Percentiles rank a stretch among this genome's conserved stretches.
Evolutionary conservation across 2,888 invertebrate genomes (phyloP).

Genomic region (Drosophila putrida): DNA sequence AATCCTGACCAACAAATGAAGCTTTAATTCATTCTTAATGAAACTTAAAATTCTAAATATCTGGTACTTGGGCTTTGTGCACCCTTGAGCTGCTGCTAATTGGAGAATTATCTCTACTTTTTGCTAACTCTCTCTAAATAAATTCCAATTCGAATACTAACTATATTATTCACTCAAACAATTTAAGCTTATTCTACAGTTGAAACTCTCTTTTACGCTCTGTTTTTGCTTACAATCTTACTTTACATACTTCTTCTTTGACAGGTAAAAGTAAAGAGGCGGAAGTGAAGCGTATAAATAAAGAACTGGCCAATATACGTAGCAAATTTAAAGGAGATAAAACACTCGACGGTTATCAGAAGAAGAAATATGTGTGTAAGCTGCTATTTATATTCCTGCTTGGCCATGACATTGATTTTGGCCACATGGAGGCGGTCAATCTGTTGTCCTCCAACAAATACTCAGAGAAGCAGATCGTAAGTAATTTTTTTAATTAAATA

Average conservation of each 20-base stretch:
- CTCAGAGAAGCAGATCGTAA: conserved; percentile 99
- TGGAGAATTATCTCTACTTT: background rate
- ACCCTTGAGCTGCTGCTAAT: background rate
- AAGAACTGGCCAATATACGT: conserved; percentile 99
- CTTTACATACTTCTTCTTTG: background rate
- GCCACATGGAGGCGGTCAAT: conserved; percentile 99
- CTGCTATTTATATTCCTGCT: conserved; percentile 99
- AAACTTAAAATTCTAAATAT: too few species aligned
- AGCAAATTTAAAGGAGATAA: conserved; percentile 99
- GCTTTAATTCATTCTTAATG: too few species aligned
- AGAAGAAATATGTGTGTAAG: conserved; percentile 99
- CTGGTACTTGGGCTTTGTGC: background rate
- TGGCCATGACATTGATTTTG: conserved; percentile 99
- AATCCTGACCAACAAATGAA: background rate
- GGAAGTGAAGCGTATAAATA: conserved; percentile 99
- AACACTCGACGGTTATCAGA: conserved; percentile 99
- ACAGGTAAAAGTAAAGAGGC: conserved; percentile 99
- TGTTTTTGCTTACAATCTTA: background rate
- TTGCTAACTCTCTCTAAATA: too few species aligned
- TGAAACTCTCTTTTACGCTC: background rate
- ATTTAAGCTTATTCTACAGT: background rate
- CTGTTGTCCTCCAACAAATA: conserved; percentile 99
- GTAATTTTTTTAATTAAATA: conserved; percentile 71
- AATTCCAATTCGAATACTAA: background rate
- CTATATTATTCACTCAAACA: background rate